phyloP scores from a whole-genome alignment of 1,140 invertebrate genomes.

The Sweltsa coloradensis region DNA sequence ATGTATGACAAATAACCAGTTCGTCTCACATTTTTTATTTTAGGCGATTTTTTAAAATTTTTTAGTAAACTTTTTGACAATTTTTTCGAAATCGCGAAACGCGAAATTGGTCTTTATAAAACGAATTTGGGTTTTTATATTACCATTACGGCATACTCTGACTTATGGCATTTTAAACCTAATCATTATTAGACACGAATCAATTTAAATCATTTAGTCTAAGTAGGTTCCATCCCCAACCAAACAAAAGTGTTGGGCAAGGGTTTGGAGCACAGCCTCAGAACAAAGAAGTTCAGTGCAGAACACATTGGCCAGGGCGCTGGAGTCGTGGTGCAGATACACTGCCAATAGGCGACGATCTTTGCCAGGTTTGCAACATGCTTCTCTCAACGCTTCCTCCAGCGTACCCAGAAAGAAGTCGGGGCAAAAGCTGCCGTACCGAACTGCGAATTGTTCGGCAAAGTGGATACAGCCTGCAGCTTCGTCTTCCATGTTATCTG shows the following conservation, averaged over 20 bases:
- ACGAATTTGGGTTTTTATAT: too few relatives aligned
- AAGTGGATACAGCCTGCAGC: conserved; percentile 77
- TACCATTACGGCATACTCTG: too few relatives aligned
- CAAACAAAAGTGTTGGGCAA: conserved; percentile 78
- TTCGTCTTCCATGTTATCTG: conserved; percentile 75
- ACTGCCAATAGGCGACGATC: conserved; percentile 85
- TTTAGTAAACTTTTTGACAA: too few relatives aligned
- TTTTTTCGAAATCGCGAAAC: too few relatives aligned
- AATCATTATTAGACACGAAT: too few relatives aligned
- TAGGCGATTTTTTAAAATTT: too few relatives aligned
- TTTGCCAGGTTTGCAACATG: conserved; percentile 72
- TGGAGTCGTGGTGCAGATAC: conserved; percentile 89
- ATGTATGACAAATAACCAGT: too few relatives aligned
- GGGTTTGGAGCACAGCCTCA: conserved; percentile 75
- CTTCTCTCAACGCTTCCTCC: conserved; percentile 79
- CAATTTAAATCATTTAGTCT: conserved; percentile 33
- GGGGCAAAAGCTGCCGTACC: conserved; percentile 72
- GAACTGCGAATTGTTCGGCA: conserved; percentile 64
- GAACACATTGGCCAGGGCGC: conserved; percentile 89
- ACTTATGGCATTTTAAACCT: too few relatives aligned
- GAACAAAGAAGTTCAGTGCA: conserved; percentile 86
- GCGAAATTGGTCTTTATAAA: too few relatives aligned
- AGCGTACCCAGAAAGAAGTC: conserved; percentile 83
- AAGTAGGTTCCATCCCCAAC: conserved; percentile 93
- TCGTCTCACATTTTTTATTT: too few relatives aligned